These are phyloP conservation scores for Musca vetustissima DNA, from an alignment of 1,140 invertebrate genomes.

Conservation along the genomic window DNA sequence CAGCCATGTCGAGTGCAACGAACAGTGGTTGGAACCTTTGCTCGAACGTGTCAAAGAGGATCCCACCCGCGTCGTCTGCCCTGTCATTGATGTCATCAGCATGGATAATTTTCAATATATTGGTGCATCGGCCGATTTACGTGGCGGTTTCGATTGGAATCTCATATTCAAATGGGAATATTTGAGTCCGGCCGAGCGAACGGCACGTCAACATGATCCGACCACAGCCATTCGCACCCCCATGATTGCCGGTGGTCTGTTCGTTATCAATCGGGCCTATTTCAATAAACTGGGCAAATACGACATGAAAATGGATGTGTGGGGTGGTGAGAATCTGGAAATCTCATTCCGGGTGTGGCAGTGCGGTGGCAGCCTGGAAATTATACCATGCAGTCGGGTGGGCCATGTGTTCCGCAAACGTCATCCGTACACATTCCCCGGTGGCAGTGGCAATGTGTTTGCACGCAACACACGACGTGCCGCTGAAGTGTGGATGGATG, in stretches of 20 bases:
- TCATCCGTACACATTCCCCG: slow-evolving; percentile 94
- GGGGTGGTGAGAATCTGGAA: slow-evolving; percentile 69
- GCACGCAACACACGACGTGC: slow-evolving; percentile 83
- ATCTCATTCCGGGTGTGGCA: slow-evolving; percentile 85
- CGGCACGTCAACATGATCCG: slow-evolving; percentile 77
- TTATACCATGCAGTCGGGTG: slow-evolving; percentile 87
- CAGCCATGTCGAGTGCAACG: slow-evolving; percentile 96
- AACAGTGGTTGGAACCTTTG: slow-evolving; percentile 93
- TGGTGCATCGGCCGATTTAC: slow-evolving; percentile 84
- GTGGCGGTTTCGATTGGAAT: slow-evolving; percentile 98
- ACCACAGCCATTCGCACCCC: slow-evolving; percentile 82
- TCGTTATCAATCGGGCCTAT: slow-evolving; percentile 89
- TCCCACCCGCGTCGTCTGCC: slow-evolving; percentile 86
- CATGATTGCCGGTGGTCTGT: slow-evolving; percentile 93
- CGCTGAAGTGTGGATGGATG: slow-evolving; percentile 96
- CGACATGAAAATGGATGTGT: slow-evolving; percentile 97
- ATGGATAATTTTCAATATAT: slow-evolving; percentile 99
- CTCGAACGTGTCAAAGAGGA: slow-evolving; percentile 89
- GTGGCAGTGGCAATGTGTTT: slow-evolving; percentile 88
- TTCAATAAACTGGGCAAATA: slow-evolving; percentile 95
- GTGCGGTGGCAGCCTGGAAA: slow-evolving; percentile 91
- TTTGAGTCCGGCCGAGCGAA: slow-evolving; percentile 79
- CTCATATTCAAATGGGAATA: slow-evolving; percentile 94
- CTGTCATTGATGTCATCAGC: slow-evolving; percentile 96
- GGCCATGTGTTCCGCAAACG: slow-evolving; percentile 92